phyloP scores from a whole-genome alignment of 1,140 invertebrate species.

The Eumaeus atala region DNA sequence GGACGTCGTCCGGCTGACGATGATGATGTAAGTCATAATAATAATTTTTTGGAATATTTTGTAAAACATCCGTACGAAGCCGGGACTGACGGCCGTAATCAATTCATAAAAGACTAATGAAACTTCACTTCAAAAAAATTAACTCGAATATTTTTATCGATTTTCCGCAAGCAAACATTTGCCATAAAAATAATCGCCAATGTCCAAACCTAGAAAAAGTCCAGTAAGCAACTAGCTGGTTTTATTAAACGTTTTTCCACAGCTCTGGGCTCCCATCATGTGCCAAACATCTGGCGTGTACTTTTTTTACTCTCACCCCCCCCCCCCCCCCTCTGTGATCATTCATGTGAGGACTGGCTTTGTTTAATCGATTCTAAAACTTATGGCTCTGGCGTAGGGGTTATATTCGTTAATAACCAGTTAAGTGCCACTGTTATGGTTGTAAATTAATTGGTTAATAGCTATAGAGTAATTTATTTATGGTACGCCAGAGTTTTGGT shows the following conservation, averaged over 20 bases:
- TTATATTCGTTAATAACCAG: conserved; percentile 20
- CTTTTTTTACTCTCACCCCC: conserved; percentile 66
- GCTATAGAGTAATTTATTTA: conserved; percentile 18
- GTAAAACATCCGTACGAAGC: too few species aligned
- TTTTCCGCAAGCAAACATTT: too few species aligned
- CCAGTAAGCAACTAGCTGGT: conserved; percentile 28
- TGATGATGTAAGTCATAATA: too few species aligned
- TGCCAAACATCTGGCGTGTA: conserved; percentile 62
- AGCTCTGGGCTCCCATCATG: conserved; percentile 48
- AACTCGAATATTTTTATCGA: too few species aligned
- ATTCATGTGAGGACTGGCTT: conserved; percentile 62
- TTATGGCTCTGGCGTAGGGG: conserved; percentile 31
- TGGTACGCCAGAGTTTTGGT: too few species aligned
- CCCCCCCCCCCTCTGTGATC: conserved; percentile 60
- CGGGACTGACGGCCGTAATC: too few species aligned
- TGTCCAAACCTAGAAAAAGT: conserved; percentile 5
- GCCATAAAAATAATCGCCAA: too few species aligned
- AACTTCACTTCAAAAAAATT: too few species aligned
- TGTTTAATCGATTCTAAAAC: conserved; percentile 42
- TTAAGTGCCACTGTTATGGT: conserved; percentile 25
- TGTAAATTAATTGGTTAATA: conserved; percentile 46
- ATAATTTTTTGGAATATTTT: too few species aligned
- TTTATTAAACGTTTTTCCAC: conserved; percentile 68
- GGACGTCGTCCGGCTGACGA: too few species aligned
- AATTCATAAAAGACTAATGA: too few species aligned